Evolutionary conservation across 2,888 invertebrate genomes (phyloP).

Genomic region (Machimus rusticus): DNA sequence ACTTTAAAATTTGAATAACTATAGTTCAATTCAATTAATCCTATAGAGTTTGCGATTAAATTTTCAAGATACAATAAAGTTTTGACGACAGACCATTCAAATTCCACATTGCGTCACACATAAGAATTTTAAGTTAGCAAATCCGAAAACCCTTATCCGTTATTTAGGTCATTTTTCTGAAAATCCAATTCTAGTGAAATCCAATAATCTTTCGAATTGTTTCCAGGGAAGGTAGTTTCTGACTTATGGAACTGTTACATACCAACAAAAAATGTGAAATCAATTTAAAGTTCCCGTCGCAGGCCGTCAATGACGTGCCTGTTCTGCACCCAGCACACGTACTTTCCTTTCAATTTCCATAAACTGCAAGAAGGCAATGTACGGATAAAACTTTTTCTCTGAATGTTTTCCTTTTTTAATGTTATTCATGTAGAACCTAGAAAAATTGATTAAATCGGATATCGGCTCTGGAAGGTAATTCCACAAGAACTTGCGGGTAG

Average conservation of each 20-base stretch:
- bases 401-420: neutral
- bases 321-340: neutral
- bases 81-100: no score
- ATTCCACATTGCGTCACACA: neutral
- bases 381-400: neutral
- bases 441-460: neutral
- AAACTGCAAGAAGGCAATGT: neutral
- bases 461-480: neutral
- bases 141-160: neutral
- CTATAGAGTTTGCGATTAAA: no score
- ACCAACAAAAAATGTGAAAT: neutral
- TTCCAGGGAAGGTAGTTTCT: neutral
- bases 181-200: neutral
- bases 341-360: neutral
- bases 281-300: neutral
- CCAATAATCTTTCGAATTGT: neutral
- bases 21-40: no score
- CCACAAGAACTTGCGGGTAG: neutral
- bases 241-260: neutral
- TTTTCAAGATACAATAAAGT: no score
- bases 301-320: neutral
- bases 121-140: neutral
- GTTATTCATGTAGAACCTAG: neutral
- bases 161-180: neutral
- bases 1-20: no score